Conservation (phyloP, 30 jellyfish, hydroid and myxozoan genomes). For the Pseudorhiza aurosa region DNA sequence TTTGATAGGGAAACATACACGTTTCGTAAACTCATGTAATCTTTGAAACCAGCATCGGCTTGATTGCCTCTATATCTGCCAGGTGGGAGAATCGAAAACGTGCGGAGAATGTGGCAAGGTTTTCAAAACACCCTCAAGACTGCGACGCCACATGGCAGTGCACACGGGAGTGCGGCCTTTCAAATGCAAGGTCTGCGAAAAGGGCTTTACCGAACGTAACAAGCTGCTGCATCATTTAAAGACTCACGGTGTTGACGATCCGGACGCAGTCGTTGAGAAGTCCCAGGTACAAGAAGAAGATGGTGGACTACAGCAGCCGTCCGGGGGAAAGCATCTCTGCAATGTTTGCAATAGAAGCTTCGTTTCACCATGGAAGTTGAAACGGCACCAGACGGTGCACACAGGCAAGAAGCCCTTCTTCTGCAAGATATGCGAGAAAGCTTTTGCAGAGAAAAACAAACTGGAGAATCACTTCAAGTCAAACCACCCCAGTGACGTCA, state of each 20-base stretch:
- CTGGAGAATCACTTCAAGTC: conserved; percentile 54
- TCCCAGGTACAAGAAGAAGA: conserved; percentile 1
- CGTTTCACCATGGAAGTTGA: conserved; percentile 69
- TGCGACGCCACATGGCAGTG: conserved; percentile 49
- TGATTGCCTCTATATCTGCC: too few species aligned
- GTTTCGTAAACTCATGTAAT: too few species aligned
- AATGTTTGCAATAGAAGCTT: conserved; percentile 24
- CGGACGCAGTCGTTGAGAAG: neutral
- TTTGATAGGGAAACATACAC: too few species aligned
- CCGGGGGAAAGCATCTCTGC: conserved; percentile 57
- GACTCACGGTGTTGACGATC: conserved; percentile 35
- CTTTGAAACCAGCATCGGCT: too few species aligned
- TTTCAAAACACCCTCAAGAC: conserved; percentile 56
- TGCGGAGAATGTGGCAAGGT: conserved; percentile 50
- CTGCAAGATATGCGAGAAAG: conserved; percentile 56
- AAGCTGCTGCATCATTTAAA: conserved; percentile 37
- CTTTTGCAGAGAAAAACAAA: conserved; percentile 65
- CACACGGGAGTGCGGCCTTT: conserved; percentile 57
- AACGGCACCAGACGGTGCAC: conserved; percentile 59
- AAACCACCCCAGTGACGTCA: conserved; percentile 28
- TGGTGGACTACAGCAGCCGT: conserved; percentile 7
- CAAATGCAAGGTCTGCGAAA: conserved; percentile 39
- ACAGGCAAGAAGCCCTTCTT: conserved; percentile 61
- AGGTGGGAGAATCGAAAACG: conserved; percentile 33
- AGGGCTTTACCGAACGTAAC: conserved; percentile 37